Percentiles rank a stretch among this genome's conserved stretches.
Conservation (phyloP, 35 echinoderm and acorn worm genomes). For the Ophiothrix spiculata region DNA sequence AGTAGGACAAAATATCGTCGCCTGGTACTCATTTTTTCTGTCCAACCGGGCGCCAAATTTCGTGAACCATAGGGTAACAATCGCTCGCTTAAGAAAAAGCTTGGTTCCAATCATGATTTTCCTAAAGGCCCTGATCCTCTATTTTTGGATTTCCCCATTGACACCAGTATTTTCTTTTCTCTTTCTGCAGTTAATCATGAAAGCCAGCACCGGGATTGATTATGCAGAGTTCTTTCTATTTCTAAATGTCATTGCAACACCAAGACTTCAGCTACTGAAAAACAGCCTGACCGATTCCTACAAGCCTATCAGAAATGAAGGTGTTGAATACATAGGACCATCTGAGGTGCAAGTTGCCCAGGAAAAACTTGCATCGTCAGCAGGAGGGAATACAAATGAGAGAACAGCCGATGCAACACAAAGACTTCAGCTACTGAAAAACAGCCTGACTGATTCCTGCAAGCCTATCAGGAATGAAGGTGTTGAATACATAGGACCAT, state of each 20-base stretch:
- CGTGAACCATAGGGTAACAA: too few species aligned
- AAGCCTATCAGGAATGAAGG: too few species aligned
- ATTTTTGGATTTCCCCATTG: too few species aligned
- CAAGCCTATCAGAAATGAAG: background rate
- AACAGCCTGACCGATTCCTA: background rate
- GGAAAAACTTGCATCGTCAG: background rate
- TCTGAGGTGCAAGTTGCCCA: too few species aligned
- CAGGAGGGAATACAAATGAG: background rate
- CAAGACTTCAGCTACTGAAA: slow-evolving; percentile 39
- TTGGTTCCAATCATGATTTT: too few species aligned
- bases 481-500: too few species aligned
- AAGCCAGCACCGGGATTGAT: slow-evolving; percentile 90
- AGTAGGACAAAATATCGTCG: too few species aligned
- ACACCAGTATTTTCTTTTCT: background rate
- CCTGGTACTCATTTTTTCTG: too few species aligned
- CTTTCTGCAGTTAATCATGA: slow-evolving; percentile 79
- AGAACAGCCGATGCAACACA: background rate
- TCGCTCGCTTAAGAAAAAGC: too few species aligned
- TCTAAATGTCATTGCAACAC: slow-evolving; percentile 55
- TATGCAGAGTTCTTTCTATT: slow-evolving; percentile 82
- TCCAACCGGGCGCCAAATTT: too few species aligned
- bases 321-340: too few species aligned
- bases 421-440: background rate
- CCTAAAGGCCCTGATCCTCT: too few species aligned
- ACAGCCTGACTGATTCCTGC: background rate